Percentiles rank a stretch among this genome's conserved stretches.
Evolutionary conservation across 2,113 vertebrate genomes (phyloP).

Genomic region (Pituophis catenifer): DNA sequence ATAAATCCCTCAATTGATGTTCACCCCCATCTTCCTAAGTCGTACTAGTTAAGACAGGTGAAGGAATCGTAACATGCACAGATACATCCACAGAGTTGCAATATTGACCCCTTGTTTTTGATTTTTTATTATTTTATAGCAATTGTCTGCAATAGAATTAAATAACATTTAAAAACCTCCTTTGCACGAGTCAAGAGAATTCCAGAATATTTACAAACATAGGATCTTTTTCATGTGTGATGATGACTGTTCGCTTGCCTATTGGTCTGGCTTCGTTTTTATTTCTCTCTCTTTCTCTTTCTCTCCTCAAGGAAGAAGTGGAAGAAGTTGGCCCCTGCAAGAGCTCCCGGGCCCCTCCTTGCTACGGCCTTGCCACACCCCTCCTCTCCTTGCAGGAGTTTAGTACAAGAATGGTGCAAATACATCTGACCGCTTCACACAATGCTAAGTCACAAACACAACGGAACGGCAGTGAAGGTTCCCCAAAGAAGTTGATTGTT

Average conservation of each 20-base stretch:
- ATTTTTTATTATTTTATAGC: conserved; percentile 64
- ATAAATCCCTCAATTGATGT: neutral
- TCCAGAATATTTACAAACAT: conserved; percentile 63
- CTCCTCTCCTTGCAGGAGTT: conserved; percentile 11
- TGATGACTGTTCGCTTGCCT: neutral
- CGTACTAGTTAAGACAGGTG: accelerated
- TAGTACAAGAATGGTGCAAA: neutral
- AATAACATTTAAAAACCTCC: conserved; percentile 67
- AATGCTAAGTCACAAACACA: conserved; percentile 18
- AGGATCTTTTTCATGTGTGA: neutral
- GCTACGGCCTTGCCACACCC: neutral
- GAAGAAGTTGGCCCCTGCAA: neutral
- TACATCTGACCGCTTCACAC: neutral
- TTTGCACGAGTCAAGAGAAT: conserved; percentile 52
- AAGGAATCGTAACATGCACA: neutral
- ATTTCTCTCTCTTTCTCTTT: neutral
- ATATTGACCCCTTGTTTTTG: conserved; percentile 39
- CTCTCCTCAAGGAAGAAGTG: neutral
- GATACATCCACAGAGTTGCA: neutral
- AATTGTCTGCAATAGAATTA: conserved; percentile 64
- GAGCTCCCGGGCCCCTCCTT: neutral
- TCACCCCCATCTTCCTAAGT: neutral
- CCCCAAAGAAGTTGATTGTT: neutral
- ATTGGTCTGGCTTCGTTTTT: neutral
- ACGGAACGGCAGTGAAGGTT: neutral